phyloP scores from a whole-genome alignment of 2,888 invertebrate species.

The Xestia sexstrigata region DNA sequence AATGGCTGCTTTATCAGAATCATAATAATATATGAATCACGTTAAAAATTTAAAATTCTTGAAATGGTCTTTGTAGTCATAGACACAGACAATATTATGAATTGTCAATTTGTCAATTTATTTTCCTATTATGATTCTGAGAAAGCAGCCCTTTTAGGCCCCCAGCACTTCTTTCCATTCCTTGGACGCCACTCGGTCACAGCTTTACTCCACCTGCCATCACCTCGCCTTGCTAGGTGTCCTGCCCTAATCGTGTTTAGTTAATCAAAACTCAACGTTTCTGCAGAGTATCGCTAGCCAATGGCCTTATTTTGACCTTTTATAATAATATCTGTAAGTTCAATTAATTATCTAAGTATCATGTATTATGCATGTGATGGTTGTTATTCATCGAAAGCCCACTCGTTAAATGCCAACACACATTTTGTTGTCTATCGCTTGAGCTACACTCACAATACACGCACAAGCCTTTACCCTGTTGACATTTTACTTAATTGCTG shows the following conservation, averaged over 20 bases:
- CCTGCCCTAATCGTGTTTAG: background rate
- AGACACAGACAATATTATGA: too few species aligned
- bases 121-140: too few species aligned
- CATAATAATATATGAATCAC: too few species aligned
- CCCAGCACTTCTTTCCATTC: too few species aligned
- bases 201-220: background rate
- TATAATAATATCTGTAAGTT: background rate
- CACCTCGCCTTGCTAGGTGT: background rate
- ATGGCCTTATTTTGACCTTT: background rate
- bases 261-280: background rate
- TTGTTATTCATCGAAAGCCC: slow-evolving; percentile 20
- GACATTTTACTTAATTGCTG: slow-evolving; percentile 60
- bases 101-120: too few species aligned
- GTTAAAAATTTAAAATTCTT: too few species aligned
- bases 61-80: too few species aligned
- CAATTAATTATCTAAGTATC: slow-evolving; percentile 7
- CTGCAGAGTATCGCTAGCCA: background rate
- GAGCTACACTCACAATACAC: slow-evolving; percentile 22
- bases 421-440: slow-evolving; percentile 21
- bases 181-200: background rate
- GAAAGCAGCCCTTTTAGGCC: too few species aligned
- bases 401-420: slow-evolving; percentile 36
- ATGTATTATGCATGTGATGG: background rate
- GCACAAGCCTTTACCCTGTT: slow-evolving; percentile 30
- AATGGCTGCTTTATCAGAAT: too few species aligned